Base-by-base conservation (phyloP, 2,113 vertebrate species). In the Phrynocephalus versicolor region DNA sequence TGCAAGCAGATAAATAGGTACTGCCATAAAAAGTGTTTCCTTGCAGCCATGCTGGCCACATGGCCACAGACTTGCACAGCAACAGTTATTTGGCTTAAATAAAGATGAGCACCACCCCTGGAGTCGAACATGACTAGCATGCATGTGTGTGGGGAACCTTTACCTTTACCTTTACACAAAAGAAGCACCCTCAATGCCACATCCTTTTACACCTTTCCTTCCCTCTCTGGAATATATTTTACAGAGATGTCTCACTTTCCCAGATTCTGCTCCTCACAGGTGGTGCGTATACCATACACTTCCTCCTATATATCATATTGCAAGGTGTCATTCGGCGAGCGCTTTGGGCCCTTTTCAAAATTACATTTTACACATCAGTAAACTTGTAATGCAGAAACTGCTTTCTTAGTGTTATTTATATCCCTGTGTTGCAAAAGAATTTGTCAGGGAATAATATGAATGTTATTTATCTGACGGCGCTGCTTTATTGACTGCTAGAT, bases 361-460 rank as follows among this genome's bases (percentile, higher is more conserved):
- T 97, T 96, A 92, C 95, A 96, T 97, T 96, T 96, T 96, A 96
- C 96, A 95, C 96, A 96, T 96, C 96, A 96, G 95, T 96, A 97
- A 95, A 95, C 95, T 96, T 96, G 95, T 96, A 97, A 97, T 96
- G 95, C 93, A 94, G 91, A 85, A 95, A 90, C 90, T 91, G 89
- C 96, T 96, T 96, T 95, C 95, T 94, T 95, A 92, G 93, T 92
- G 91, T 97, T 97, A 97, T 97, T 97, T 97, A 96, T 97, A 95
- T 90, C 90, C 88, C 87, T 0, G 19, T 89, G 90, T 93, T 94
- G 92, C 94, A 95, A 94, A 95, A 96, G 95, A 92, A 96, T 95
- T 96, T 97, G 95, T 96, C 96, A 96, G 94, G 92, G 92, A 95
- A 94, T 95, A 94, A 95, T 95, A 95, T 89, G 96, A 96, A 95